Conservation (phyloP, 2,888 invertebrate species). For the Hipparchia sbordonii region DNA sequence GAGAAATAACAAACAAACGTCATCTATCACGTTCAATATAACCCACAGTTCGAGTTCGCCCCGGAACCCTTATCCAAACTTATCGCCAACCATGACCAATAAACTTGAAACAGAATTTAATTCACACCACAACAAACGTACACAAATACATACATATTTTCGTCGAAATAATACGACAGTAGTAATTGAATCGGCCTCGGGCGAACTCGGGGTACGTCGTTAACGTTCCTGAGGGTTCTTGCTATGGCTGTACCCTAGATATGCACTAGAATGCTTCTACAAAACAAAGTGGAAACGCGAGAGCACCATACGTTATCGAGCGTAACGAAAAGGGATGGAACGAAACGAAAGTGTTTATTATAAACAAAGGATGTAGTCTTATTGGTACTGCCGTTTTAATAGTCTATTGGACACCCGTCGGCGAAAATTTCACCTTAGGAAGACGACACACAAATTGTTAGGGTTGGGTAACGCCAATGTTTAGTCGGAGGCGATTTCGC, state of each 20-base stretch:
- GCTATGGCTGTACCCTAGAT: constrained; percentile 66
- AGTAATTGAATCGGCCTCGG: constrained; percentile 83
- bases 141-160: constrained; percentile 80
- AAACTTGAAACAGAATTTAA: constrained; percentile 77
- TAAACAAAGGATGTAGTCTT: constrained; percentile 81
- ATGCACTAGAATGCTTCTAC: constrained; percentile 76
- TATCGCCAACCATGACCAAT: constrained; percentile 72
- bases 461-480: constrained; percentile 66
- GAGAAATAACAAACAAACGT: constrained; percentile 29
- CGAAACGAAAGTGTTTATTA: constrained; percentile 78
- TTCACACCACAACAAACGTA: constrained; percentile 74
- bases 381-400: constrained; percentile 73
- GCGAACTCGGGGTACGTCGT: constrained; percentile 77
- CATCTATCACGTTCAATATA: constrained; percentile 42
- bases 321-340: constrained; percentile 50
- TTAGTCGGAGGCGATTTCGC: constrained; percentile 70
- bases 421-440: constrained; percentile 64
- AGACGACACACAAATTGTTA: constrained; percentile 65
- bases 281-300: constrained; percentile 66
- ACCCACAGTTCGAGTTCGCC: constrained; percentile 41
- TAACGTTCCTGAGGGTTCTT: constrained; percentile 78
- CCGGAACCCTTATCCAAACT: constrained; percentile 63
- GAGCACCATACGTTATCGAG: constrained; percentile 34
- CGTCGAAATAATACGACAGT: constrained; percentile 80
- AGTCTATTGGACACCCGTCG: constrained; percentile 73